Base-by-base conservation (phyloP, 1,140 invertebrate genomes). In the Bombus pascuorum region DNA sequence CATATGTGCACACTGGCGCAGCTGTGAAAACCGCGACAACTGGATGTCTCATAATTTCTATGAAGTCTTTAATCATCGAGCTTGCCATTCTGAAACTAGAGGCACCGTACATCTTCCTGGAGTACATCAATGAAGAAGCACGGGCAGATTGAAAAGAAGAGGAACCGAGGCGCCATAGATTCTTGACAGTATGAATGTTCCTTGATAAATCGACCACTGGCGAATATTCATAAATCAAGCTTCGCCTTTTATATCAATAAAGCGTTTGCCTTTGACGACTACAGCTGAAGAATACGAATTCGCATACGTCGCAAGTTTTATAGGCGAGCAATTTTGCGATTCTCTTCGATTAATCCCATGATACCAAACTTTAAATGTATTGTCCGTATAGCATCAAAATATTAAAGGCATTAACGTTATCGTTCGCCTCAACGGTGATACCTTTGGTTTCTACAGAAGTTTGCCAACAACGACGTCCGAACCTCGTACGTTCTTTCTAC, bases 1-100 rank as follows among this genome's bases (percentile, higher is more conserved):
- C 44, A 1, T 18, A 5, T 9, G 10, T 22, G 47, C 47, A 22
- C 5, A 53, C 47, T 53, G 18, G 47, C 59, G 25, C 78, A 44
- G 78, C 84, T 74, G 78, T 39, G 83, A 65, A 80, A 85, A 85
- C 32, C 42, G 22, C 59, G 79, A 74, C 84, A 85, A 85, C 84
- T 59, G 68, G 44, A 47, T 68, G 72, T 42, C 59, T 34, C 71
- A 15, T 85, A 81, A 85, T 81, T 75, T 57, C 79, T 81, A 44
- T 66, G 44, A 68, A 81, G 62, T 65, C 77, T 85, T 80, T 85
- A 85, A 85, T 81, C 83, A 72, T 42, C 57, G 13, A 53, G 59
- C 70, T 13, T 22, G 83, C 66, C 70, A 34, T 65, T 32, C 44
- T 44, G 59, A 47, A 83, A 83, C 81, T 34, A 32, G 39, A 57